Percentiles rank a stretch among this genome's conserved stretches.
Evolutionary conservation across 2,888 invertebrate species (phyloP).

Genomic region (Trichopoda pennipes): DNA sequence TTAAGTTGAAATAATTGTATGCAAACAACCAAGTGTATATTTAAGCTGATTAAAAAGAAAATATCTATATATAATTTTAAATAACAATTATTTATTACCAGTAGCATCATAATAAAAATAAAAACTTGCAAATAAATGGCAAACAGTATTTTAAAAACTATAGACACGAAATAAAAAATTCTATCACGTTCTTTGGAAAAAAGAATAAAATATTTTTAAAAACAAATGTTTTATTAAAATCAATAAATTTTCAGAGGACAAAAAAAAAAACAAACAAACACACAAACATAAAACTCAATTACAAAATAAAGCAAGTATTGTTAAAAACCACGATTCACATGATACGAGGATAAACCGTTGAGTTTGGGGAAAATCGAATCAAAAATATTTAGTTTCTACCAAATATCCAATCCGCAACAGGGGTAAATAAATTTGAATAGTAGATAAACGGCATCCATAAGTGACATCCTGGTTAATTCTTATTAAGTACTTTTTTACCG

Average conservation of each 20-base stretch:
- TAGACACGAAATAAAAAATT: conserved; percentile 39
- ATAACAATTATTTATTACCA: conserved; percentile 26
- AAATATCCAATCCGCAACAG: no score
- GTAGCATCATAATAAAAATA: not conserved
- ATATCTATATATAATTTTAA: conserved; percentile 8
- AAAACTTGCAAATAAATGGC: conserved; percentile 4
- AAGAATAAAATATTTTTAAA: conserved; percentile 2
- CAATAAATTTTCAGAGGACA: conserved; percentile 23
- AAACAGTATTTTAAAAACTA: conserved; percentile 6
- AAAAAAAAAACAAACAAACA: conserved; percentile 24
- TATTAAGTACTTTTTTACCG: no score
- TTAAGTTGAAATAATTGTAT: conserved; percentile 48
- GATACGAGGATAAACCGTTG: no score
- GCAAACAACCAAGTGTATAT: conserved; percentile 1
- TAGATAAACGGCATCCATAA: no score
- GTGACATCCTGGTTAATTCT: no score
- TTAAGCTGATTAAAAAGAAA: conserved; percentile 18
- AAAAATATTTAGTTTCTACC: no score
- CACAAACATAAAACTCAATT: conserved; percentile 28
- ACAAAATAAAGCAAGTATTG: conserved; percentile 46
- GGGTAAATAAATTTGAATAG: no score
- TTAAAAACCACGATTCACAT: conserved; percentile 43
- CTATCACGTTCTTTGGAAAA: conserved; percentile 42
- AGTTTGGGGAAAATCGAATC: no score
- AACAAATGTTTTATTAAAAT: conserved; percentile 38